These are phyloP conservation scores for Chauna torquata DNA, from an alignment of 2,113 vertebrate species.

Conservation along the genomic window DNA sequence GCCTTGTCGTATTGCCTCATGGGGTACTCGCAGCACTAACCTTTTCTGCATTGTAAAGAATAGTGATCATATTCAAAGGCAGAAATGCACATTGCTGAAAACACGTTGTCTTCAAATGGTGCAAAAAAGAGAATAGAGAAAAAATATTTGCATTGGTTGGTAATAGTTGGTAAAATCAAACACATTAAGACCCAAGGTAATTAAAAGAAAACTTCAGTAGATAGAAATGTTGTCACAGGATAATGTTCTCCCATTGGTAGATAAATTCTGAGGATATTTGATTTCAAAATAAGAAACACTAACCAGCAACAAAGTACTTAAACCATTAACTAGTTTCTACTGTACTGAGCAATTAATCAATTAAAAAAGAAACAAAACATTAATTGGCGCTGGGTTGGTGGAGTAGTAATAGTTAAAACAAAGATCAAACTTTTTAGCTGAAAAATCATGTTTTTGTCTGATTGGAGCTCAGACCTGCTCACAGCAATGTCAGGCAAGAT, in stretches of 20 bases:
- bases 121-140: neutral
- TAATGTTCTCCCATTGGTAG: neutral
- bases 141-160: neutral
- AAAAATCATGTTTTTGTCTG: neutral
- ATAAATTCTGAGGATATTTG: neutral
- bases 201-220: neutral
- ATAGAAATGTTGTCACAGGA: neutral
- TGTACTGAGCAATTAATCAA: neutral
- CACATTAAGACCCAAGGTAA: neutral
- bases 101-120: neutral
- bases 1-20: neutral
- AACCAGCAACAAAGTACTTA: neutral
- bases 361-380: neutral
- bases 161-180: neutral
- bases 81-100: neutral
- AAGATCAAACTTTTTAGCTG: neutral
- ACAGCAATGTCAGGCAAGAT: neutral
- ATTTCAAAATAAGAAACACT: slow-evolving; percentile 7
- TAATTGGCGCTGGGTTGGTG: neutral
- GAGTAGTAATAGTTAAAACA: neutral
- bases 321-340: slow-evolving; percentile 13
- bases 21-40: neutral
- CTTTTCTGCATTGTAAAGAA: neutral
- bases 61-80: neutral
- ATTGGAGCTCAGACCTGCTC: neutral